Evolutionary conservation across 2,113 vertebrate genomes (phyloP).

Genomic region (Oryzias celebensis): DNA sequence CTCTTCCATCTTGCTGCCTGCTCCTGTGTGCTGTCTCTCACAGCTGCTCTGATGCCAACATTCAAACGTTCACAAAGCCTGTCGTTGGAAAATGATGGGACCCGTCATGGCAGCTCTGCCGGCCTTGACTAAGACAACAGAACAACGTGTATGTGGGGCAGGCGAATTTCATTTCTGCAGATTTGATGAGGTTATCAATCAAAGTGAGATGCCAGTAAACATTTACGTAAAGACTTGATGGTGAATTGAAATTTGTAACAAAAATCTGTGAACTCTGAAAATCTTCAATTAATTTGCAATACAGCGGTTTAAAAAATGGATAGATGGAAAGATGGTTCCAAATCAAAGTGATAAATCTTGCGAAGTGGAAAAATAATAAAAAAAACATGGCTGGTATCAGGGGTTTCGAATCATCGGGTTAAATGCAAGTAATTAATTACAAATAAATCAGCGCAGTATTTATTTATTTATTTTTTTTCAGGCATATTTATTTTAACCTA

Average conservation of each 20-base stretch:
- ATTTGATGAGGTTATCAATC: not conserved
- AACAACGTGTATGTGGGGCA: constrained; percentile 13
- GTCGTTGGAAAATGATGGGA: not conserved
- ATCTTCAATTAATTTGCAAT: constrained; percentile 17
- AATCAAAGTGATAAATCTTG: too few relatives aligned
- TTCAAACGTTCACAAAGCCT: constrained; percentile 30
- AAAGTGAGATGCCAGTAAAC: constrained; percentile 23
- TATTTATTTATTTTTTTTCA: too few relatives aligned
- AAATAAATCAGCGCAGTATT: too few relatives aligned
- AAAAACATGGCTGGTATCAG: too few relatives aligned
- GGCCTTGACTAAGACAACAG: constrained; percentile 10
- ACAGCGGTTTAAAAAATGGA: too few relatives aligned
- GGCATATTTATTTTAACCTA: too few relatives aligned
- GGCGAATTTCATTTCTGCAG: constrained; percentile 11
- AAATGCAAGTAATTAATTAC: too few relatives aligned
- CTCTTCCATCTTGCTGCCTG: not conserved
- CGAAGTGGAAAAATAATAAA: too few relatives aligned
- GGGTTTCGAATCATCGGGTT: too few relatives aligned
- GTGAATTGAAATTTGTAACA: constrained; percentile 36
- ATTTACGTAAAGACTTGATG: constrained; percentile 32
- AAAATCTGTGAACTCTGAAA: constrained; percentile 14
- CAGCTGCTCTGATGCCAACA: constrained; percentile 13
- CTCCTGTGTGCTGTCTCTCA: constrained; percentile 6
- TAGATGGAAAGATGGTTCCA: too few relatives aligned
- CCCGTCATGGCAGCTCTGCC: constrained; percentile 3